Evolutionary conservation across 2,113 vertebrate species (phyloP).

Genomic region (Bubo bubo): DNA sequence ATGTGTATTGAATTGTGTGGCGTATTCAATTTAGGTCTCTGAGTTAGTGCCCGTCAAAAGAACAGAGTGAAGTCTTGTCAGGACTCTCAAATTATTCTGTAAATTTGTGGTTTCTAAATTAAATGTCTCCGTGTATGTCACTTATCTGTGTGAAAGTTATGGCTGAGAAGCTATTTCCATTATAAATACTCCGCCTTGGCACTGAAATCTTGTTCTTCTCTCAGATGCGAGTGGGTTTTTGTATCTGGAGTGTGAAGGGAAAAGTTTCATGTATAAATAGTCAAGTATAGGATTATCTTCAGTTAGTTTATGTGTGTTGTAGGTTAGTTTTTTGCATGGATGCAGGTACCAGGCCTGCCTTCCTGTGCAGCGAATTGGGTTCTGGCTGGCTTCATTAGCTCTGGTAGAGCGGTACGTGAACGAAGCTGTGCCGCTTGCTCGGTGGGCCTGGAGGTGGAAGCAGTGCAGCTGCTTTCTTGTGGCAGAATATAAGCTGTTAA

Average conservation of each 20-base stretch:
- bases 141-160: neutral
- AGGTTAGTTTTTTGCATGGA: neutral
- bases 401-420: accelerated
- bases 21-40: neutral
- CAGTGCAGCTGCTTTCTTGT: neutral
- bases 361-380: neutral
- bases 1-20: neutral
- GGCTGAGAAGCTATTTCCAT: neutral
- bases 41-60: neutral
- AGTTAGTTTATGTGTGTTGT: neutral
- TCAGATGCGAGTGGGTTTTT: constrained; percentile 40
- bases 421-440: accelerated
- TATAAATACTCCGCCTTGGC: constrained; percentile 13
- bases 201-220: neutral
- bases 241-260: constrained; percentile 14
- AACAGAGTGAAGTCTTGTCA: neutral
- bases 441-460: neutral
- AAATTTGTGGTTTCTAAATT: neutral
- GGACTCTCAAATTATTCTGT: neutral
- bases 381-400: neutral
- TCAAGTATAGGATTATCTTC: neutral
- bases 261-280: neutral
- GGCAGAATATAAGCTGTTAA: neutral
- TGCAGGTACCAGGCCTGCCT: neutral
- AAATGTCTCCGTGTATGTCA: neutral